Base-by-base conservation (phyloP, 2,797 vertebrate species). In the Synanceia verrucosa region DNA sequence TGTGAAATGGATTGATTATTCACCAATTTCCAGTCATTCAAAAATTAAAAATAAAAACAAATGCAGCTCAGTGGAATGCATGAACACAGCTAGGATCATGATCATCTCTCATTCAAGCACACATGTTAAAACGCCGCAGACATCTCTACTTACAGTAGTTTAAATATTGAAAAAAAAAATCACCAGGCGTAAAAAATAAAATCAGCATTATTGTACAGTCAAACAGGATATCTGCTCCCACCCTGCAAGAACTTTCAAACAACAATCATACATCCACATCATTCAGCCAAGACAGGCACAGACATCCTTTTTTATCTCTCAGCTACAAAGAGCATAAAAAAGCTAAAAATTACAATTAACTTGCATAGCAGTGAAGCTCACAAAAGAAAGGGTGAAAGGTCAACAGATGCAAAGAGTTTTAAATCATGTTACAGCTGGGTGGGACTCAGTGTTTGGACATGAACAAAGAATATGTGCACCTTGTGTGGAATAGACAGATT, bases 281-380 rank as follows among this genome's bases (percentile, higher is more conserved):
- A 73, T 76, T 82, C 82, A 55, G 74, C 65, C 70, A 56, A 36
- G 37, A 51, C 55, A 69, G 75, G 21, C 64, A 76, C 74, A 70
- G 48, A 70, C 79, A 80, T 59, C 70, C 53, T 29, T 78, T 76
- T 47, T 23, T 1, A 41, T 70, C 68, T 19, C 41, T 76, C 13
- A 9, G 28, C 61, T 55, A 74, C 53, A 78, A 87, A 78, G 52
- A 78, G 79, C 73, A 59, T 84, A 75, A 83, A 82, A 83, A 88
- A 73, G 28, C 39, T 59, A 52, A 59, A 85, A 72, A 76, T 44
- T 10, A 82, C 76, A 78, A 70, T 36, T 76, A 78, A 79, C 55
- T 93, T 93, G 92, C 91, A 94, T 93, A 93, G 92, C 86, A 84
- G 79, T 86, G 82, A 89, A 83, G 83, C 69, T 11, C 86, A 89